Percentiles rank a stretch among this genome's conserved stretches.
Evolutionary conservation across 2,113 vertebrate species (phyloP).

Genomic region (Microcebus murinus): DNA sequence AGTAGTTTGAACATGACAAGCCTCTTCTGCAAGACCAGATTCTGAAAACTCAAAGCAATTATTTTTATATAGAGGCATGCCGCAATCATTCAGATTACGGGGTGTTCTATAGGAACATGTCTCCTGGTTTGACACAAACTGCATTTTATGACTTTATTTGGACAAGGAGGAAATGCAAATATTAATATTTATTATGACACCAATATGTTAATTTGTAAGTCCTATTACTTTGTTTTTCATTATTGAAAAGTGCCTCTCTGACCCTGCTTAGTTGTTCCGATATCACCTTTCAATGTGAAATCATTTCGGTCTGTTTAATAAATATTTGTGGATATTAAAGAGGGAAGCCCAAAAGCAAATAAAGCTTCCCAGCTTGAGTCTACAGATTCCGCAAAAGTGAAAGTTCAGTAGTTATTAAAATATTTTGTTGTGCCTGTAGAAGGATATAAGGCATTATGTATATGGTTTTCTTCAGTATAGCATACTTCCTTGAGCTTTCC

Average conservation of each 20-base stretch:
- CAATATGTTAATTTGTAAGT: slow-evolving; percentile 84
- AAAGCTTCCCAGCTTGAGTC: slow-evolving; percentile 79
- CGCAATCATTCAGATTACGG: slow-evolving; percentile 87
- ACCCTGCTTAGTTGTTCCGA: slow-evolving; percentile 77
- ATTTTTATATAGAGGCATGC: slow-evolving; percentile 88
- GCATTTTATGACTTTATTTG: slow-evolving; percentile 87
- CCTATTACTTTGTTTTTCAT: slow-evolving; percentile 74
- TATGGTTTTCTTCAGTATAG: slow-evolving; percentile 83
- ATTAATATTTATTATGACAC: slow-evolving; percentile 86
- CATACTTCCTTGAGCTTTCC: slow-evolving; percentile 78
- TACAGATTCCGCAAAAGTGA: slow-evolving; percentile 74
- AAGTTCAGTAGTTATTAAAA: slow-evolving; percentile 83
- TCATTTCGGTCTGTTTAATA: slow-evolving; percentile 81
- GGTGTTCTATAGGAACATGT: slow-evolving; percentile 83
- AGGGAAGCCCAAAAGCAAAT: slow-evolving; percentile 74
- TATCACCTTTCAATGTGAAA: slow-evolving; percentile 74
- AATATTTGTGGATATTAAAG: slow-evolving; percentile 84
- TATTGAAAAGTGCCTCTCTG: slow-evolving; percentile 77
- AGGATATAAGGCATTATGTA: slow-evolving; percentile 84
- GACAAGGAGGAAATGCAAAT: slow-evolving; percentile 85
- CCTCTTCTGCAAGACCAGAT: slow-evolving; percentile 89
- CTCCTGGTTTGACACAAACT: slow-evolving; percentile 84
- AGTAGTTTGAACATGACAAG: slow-evolving; percentile 93
- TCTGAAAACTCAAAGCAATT: slow-evolving; percentile 91
- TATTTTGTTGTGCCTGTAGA: slow-evolving; percentile 81